Base-by-base conservation (phyloP, 2,113 vertebrate genomes). In the Siphamia tubifer region DNA sequence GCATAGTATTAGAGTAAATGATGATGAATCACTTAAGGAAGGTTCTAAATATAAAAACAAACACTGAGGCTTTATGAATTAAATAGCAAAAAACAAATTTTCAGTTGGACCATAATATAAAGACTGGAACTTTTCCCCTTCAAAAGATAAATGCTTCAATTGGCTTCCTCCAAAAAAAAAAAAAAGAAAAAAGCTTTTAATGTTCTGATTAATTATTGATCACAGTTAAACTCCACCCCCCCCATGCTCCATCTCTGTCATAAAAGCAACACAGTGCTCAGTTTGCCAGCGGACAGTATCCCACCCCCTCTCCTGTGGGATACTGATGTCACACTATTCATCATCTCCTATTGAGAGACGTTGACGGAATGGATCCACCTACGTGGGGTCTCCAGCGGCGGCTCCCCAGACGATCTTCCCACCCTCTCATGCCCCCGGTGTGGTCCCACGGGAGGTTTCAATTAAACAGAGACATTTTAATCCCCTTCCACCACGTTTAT, bases 141-240 rank as follows among this genome's bases (percentile, higher is more conserved):
- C 51, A 68, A 32, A 21, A 0, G 0, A 85, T 57, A 16, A 49
- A 79, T 69, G 77, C 51, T 40, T 73, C 84, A 84, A 68, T 74
- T 86, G 73, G 73, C 73, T 76, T 72, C 67, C 86, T 87, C 75
- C 67, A 43, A 54, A 39, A 42, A 55, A 82, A 87, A 74, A 89
- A 84, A 39, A 42, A 55, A 82, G 87, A 74, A 89, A 84, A 84
- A 84, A 48, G 74, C 66, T 88, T 89, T 90, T 85, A 83, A 88
- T 74, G 77, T 83, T 88, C 77, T 84, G 79, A 92, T 92, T 89
- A 92, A 92, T 90, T 90, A 90, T 77, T 87, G 87, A 93, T 93
- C 85, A 89, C 68, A 74, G 12, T 47, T 34, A 62, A 8, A 17
- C 30, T 24, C 13, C 10, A 17, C 21, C 73, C 27, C 73, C 27